Evolutionary conservation across 2,797 vertebrate species (phyloP).

Genomic region (Epinephelus awoara): DNA sequence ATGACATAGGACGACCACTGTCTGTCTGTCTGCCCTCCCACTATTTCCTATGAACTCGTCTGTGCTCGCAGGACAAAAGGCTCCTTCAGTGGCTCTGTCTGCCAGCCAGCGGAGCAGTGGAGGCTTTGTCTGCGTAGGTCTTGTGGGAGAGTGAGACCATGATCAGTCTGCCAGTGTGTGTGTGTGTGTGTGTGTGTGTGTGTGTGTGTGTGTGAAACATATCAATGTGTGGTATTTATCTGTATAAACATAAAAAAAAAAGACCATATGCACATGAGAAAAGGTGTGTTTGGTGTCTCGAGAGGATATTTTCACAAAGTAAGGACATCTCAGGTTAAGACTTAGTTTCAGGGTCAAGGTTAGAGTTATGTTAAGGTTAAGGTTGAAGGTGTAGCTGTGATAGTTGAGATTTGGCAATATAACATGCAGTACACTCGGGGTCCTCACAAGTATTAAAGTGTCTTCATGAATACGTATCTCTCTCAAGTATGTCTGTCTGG

Average conservation of each 20-base stretch:
- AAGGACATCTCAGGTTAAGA: too few relatives aligned
- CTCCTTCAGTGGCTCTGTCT: conserved; percentile 72
- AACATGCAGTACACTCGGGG: not conserved
- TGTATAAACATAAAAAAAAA: too few relatives aligned
- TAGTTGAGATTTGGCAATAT: not conserved
- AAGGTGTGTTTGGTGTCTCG: too few relatives aligned
- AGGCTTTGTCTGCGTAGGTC: conserved; percentile 55
- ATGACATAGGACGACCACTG: conserved; percentile 74
- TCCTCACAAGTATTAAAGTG: not conserved
- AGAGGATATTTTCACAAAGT: too few relatives aligned
- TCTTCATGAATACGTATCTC: not conserved
- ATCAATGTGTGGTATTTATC: too few relatives aligned
- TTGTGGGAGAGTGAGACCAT: not conserved
- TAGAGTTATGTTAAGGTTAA: not conserved
- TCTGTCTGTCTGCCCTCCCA: conserved; percentile 74
- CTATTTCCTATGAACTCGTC: conserved; percentile 75
- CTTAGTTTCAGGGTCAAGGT: not conserved
- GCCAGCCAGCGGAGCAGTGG: conserved; percentile 49
- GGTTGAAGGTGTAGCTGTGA: not conserved
- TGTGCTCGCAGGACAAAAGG: conserved; percentile 72
- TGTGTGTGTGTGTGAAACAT: not conserved
- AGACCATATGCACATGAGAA: too few relatives aligned
- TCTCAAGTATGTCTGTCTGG: not conserved
- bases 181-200: not conserved
- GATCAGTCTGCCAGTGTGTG: conserved; percentile 10